Base-by-base conservation (phyloP, 2,797 vertebrate species). In the Spheniscus humboldti region DNA sequence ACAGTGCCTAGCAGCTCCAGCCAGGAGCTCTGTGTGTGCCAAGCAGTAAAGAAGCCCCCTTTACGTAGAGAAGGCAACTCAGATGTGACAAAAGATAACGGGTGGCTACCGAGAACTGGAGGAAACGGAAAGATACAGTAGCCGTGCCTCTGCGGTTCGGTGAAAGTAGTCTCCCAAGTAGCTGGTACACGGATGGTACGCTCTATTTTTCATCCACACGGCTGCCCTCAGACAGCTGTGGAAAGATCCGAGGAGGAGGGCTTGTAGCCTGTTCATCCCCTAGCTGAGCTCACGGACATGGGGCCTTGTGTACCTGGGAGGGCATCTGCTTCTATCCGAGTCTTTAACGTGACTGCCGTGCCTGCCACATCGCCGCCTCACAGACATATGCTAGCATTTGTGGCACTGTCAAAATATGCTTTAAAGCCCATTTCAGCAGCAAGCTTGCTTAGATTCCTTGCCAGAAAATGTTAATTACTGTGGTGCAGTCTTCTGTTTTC, bases 391-490 rank as follows among this genome's bases (percentile, higher is more conserved):
- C 71, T 90, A 24, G 3, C 63, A 47, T 79, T 89, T 92, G 66
- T 66, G 63, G 60, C 31, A 1, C 77, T 93, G 83, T 97, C 94
- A 97, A 96, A 96, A 95, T 83, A 91, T 55, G 76, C 91, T 92
- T 83, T 80, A 90, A 86, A 96, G 86, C 90, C 66, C 62, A 45
- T 84, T 97, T 86, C 85, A 73, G 90, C 88, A 89, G 85, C 50
- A 68, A 83, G 69, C 82, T 86, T 57, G 7, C 85, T 92, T 52
- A 41, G 37, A 63, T 69, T 86, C 59, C 81, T 56, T 97, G 97
- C 95, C 94, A 97, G 93, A 76, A 95, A 94, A 96, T 93, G 91
- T 97, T 97, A 97, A 97, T 96, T 95, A 95, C 78, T 95, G 82
- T 90, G 81, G 80, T 73, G 83, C 92, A 90, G 68, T 96, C 87